A percentile compares a stretch with the other conserved stretches of the same genome.
Conservation (phyloP, 1,140 invertebrate species). For the Drosophila simulans region DNA sequence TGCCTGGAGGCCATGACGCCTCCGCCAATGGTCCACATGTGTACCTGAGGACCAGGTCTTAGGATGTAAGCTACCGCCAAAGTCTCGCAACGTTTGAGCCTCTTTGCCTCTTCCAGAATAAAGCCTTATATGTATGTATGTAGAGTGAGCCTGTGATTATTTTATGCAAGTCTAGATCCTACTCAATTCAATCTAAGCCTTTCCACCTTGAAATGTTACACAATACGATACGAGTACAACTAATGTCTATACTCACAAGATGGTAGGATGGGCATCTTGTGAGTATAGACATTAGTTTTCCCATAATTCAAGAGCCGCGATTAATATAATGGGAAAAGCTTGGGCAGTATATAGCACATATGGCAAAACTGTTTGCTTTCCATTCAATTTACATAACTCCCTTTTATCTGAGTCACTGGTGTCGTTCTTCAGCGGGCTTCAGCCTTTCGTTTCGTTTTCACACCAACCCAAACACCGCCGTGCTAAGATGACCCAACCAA, state of each 20-base stretch:
- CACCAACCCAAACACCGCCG: not conserved
- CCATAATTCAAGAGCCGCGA: not conserved
- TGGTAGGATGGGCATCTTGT: too few species aligned
- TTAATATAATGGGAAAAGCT: not conserved
- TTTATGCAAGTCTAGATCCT: too few species aligned
- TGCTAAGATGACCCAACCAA: constrained; percentile 2
- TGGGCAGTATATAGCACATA: not conserved
- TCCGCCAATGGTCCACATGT: constrained; percentile 30
- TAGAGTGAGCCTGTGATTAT: too few species aligned
- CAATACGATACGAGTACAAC: not conserved
- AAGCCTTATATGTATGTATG: too few species aligned
- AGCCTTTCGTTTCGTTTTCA: constrained; percentile 45
- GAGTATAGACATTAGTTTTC: not conserved
- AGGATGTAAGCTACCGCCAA: constrained; percentile 12
- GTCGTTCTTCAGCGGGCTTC: constrained; percentile 11
- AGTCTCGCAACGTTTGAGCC: not conserved
- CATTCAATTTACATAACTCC: constrained; percentile 31
- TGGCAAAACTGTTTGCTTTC: constrained; percentile 8
- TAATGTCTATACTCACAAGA: too few species aligned
- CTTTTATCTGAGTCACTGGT: constrained; percentile 8
- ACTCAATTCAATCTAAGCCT: too few species aligned
- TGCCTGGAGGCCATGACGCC: constrained; percentile 32
- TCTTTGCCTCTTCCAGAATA: not conserved
- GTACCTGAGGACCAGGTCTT: constrained; percentile 64
- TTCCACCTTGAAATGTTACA: constrained; percentile 1